Conservation (phyloP, 2,113 vertebrate species). For the Spilogale gracilis region DNA sequence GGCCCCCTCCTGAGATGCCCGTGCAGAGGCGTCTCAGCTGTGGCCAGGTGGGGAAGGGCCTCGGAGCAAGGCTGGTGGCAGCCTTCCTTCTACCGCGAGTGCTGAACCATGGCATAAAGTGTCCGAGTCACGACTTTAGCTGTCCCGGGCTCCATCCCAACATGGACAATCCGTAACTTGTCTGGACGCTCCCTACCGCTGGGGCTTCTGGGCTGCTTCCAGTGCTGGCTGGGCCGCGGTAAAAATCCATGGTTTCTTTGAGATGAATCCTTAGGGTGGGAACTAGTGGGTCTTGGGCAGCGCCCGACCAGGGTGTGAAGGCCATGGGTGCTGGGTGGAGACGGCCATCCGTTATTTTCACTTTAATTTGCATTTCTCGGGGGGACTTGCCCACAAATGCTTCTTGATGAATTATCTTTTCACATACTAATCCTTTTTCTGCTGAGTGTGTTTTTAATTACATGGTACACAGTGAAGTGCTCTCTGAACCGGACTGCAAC, state of each 20-base stretch:
- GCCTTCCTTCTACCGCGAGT: too few relatives aligned
- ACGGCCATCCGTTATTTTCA: accelerated
- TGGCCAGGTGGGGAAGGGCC: not conserved
- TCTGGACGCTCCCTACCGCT: accelerated
- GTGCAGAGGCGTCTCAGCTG: not conserved
- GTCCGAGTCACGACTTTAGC: too few relatives aligned
- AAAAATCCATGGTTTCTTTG: not conserved
- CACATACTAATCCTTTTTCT: not conserved
- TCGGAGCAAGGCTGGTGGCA: accelerated
- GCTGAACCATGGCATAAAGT: accelerated
- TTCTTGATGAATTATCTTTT: not conserved
- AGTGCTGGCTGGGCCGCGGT: accelerated
- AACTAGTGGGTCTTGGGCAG: too few relatives aligned
- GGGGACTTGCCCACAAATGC: accelerated
- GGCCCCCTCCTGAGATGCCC: not conserved
- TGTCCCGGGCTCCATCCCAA: accelerated
- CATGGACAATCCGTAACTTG: accelerated
- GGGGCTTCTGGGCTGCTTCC: not conserved
- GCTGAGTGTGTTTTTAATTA: accelerated
- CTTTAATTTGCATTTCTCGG: not conserved
- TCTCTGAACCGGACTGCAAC: not conserved
- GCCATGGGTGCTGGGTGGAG: accelerated
- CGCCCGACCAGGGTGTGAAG: too few relatives aligned
- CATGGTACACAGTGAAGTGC: accelerated
- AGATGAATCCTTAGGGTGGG: not conserved